phyloP scores from a whole-genome alignment of 2,888 invertebrate genomes.

The Metalampra italica region DNA sequence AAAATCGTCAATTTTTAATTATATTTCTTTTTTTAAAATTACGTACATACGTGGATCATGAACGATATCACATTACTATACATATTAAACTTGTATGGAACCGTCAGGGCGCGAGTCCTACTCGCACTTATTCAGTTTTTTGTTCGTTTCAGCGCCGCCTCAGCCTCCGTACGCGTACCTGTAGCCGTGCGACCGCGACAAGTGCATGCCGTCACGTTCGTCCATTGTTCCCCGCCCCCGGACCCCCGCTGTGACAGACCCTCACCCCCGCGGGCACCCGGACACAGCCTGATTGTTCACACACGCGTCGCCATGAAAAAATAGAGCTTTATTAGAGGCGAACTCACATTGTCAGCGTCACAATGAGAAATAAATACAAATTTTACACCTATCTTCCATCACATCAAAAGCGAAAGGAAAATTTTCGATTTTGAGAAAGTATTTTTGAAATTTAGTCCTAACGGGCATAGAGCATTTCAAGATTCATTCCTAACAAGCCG shows the following conservation, averaged over 20 bases:
- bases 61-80: too few relatives aligned
- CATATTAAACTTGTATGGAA: too few relatives aligned
- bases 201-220: slow-evolving; percentile 76
- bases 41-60: too few relatives aligned
- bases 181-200: slow-evolving; percentile 58
- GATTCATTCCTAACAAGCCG: too few relatives aligned
- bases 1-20: too few relatives aligned
- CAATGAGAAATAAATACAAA: not conserved
- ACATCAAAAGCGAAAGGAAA: too few relatives aligned
- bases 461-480: too few relatives aligned
- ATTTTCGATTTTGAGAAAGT: too few relatives aligned
- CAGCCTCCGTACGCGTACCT: slow-evolving; percentile 39
- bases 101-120: too few relatives aligned
- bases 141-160: slow-evolving; percentile 1
- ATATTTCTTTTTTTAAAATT: too few relatives aligned
- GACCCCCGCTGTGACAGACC: slow-evolving; percentile 15
- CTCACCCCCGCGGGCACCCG: slow-evolving; percentile 11
- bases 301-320: slow-evolving; percentile 14
- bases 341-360: not conserved
- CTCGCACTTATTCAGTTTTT: not conserved
- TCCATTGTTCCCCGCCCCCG: slow-evolving; percentile 55
- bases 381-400: too few relatives aligned
- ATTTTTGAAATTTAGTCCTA: too few relatives aligned
- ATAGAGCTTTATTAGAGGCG: not conserved
- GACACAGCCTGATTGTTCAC: slow-evolving; percentile 19